phyloP scores from a whole-genome alignment of 2,888 invertebrate species.

The Pocota personata region DNA sequence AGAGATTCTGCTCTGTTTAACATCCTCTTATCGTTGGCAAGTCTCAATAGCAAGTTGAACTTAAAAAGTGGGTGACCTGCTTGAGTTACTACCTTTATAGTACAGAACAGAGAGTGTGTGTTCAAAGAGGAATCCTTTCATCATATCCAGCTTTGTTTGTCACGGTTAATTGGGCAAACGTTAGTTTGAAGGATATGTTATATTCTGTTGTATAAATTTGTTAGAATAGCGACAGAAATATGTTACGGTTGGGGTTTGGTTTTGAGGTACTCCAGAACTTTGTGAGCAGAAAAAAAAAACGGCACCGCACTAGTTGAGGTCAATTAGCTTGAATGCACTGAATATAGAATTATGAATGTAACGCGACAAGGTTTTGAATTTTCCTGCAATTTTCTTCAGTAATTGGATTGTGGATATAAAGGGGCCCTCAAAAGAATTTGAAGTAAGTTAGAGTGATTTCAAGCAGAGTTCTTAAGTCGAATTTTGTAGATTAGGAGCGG shows the following conservation, averaged over 20 bases:
- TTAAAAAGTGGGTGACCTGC: conserved; percentile 63
- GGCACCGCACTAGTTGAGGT: background rate
- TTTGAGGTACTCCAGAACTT: background rate
- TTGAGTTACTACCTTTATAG: background rate
- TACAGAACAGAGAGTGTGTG: background rate
- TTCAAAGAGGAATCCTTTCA: conserved; percentile 30
- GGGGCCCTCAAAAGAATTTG: background rate
- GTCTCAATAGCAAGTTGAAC: conserved; percentile 48
- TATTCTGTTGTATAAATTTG: conserved; percentile 10
- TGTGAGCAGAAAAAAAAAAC: background rate
- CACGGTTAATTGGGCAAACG: conserved; percentile 70
- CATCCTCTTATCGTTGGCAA: conserved; percentile 36
- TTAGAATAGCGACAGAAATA: conserved; percentile 1
- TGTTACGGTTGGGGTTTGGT: background rate
- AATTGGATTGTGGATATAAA: background rate
- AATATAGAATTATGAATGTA: background rate
- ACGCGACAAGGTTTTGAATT: background rate
- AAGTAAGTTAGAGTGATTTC: background rate
- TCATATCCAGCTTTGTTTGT: conserved; percentile 48
- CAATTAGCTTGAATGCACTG: conserved; percentile 5
- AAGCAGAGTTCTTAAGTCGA: too few relatives aligned
- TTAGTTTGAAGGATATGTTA: conserved; percentile 3
- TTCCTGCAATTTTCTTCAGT: background rate
- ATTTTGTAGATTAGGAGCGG: too few relatives aligned
- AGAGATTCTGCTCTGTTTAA: conserved; percentile 43